These are phyloP conservation scores for Alloscopus bannaensis DNA, from an alignment of 2,888 invertebrate species.

Conservation along the genomic window DNA sequence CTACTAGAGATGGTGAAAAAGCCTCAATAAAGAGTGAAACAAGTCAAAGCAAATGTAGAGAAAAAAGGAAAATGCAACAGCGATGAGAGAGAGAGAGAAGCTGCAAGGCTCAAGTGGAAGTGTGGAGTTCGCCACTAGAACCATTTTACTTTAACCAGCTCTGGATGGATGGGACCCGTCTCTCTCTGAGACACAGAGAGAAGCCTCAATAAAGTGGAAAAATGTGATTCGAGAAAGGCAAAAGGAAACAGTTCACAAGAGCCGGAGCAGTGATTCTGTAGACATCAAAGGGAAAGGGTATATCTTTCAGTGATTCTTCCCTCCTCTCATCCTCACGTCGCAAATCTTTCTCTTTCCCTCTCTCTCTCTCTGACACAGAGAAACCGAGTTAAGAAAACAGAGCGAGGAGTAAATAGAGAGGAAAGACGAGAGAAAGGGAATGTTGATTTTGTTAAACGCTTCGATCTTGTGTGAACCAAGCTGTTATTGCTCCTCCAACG, in stretches of 20 bases:
- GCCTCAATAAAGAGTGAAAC: conserved; percentile 53
- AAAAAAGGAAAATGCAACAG: conserved; percentile 34
- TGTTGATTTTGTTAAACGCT: conserved; percentile 16
- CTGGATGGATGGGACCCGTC: background rate
- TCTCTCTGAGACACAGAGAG: background rate
- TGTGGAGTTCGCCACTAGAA: background rate
- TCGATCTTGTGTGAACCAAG: background rate
- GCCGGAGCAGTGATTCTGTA: conserved; percentile 45
- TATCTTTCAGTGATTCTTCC: conserved; percentile 23
- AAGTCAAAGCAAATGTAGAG: conserved; percentile 20
- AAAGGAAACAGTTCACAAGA: conserved; percentile 20
- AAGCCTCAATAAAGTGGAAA: conserved; percentile 48
- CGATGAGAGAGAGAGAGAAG: too few species aligned
- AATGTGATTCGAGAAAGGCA: conserved; percentile 46
- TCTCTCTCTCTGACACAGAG: background rate
- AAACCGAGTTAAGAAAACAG: background rate
- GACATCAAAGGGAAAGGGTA: conserved; percentile 52
- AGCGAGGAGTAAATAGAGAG: background rate
- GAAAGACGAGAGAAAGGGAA: background rate
- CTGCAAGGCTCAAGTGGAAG: background rate
- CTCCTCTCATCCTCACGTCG: background rate
- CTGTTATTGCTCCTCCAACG: too few species aligned
- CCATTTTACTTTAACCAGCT: background rate
- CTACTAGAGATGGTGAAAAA: conserved; percentile 26
- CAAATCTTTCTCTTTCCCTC: background rate